Percentiles rank a stretch among this genome's conserved stretches.
These are phyloP conservation scores for Wiebesia pumilae DNA, from an alignment of 1,140 invertebrate genomes.

Conservation along the genomic window DNA sequence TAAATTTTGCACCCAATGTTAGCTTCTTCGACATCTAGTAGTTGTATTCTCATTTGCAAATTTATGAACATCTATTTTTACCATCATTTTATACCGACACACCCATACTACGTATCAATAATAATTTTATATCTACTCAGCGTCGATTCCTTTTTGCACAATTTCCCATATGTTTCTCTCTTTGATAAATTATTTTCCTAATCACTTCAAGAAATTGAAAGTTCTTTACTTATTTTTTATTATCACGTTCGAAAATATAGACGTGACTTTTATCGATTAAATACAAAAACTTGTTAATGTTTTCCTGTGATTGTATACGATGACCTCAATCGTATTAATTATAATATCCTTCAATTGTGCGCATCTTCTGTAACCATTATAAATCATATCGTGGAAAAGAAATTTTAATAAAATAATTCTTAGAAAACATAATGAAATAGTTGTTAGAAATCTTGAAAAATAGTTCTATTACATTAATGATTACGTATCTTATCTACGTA, in stretches of 20 bases:
- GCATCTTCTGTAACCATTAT: neutral
- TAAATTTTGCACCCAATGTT: conserved; percentile 9
- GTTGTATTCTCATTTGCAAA: conserved; percentile 17
- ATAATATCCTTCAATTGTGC: neutral
- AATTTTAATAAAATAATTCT: conserved; percentile 35
- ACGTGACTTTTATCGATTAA: conserved; percentile 14
- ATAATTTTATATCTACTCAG: conserved; percentile 30
- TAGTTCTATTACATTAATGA: conserved; percentile 11
- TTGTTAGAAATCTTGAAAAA: conserved; percentile 34
- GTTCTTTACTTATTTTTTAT: neutral
- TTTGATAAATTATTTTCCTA: neutral
- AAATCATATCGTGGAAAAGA: conserved; percentile 2
- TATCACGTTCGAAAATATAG: neutral
- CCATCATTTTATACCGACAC: neutral
- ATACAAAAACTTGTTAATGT: neutral
- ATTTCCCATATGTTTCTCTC: neutral
- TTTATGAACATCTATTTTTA: conserved; percentile 19
- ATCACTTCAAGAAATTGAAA: conserved; percentile 45
- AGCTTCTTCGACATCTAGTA: conserved; percentile 19
- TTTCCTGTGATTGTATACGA: neutral
- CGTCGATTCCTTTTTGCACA: neutral
- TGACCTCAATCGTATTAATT: conserved; percentile 15
- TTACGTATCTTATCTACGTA: neutral
- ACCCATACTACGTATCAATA: neutral
- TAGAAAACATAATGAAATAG: conserved; percentile 42